Conservation (phyloP, 2,888 invertebrate genomes). For the Tortricodes alternella region DNA sequence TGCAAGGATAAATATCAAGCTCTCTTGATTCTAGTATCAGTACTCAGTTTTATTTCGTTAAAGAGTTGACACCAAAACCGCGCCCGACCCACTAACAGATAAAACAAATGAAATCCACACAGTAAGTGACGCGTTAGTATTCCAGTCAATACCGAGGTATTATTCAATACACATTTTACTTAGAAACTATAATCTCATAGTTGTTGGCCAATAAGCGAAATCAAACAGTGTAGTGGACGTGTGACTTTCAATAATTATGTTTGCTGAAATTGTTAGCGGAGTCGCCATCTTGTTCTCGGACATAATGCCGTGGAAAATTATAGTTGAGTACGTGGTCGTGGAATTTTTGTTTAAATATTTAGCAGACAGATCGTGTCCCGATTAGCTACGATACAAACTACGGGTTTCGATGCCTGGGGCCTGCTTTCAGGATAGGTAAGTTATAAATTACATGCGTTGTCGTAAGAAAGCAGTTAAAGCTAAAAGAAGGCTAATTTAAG, state of each 20-base stretch:
- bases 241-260: conserved; percentile 80
- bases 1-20: no score
- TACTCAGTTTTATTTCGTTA: no score
- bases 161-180: conserved; percentile 32
- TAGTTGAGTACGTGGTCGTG: background rate
- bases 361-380: background rate
- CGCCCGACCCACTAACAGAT: conserved; percentile 2
- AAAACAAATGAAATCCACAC: conserved; percentile 21
- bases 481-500: no score
- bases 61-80: background rate
- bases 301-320: conserved; percentile 49
- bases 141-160: conserved; percentile 18
- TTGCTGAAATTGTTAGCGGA: conserved; percentile 70
- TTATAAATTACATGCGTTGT: no score
- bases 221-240: conserved; percentile 66
- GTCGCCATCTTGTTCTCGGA: conserved; percentile 60
- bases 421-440: no score
- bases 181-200: conserved; percentile 35
- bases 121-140: conserved; percentile 16
- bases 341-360: conserved; percentile 12
- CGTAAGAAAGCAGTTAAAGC: no score
- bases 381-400: background rate
- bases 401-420: no score
- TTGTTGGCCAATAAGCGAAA: conserved; percentile 69
- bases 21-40: no score